Conservation (phyloP, 2,113 vertebrate species). For the Osmerus mordax region DNA sequence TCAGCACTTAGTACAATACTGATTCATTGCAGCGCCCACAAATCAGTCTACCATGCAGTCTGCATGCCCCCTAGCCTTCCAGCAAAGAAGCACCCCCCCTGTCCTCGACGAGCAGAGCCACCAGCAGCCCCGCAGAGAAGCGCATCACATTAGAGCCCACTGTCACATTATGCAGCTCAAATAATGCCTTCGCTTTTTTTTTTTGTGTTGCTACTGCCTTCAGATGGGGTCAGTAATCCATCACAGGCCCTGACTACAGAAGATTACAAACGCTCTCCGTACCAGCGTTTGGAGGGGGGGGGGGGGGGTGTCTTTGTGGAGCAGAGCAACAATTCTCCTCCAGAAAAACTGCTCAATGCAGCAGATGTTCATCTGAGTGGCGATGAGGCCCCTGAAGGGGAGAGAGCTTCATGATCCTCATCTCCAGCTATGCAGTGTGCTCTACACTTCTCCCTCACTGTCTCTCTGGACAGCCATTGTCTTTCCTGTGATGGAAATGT, state of each 20-base stretch:
- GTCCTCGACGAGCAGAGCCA: slow-evolving; percentile 43
- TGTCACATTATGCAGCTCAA: neutral
- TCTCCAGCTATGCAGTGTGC: slow-evolving; percentile 55
- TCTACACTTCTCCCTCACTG: slow-evolving; percentile 29
- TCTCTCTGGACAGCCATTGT: neutral
- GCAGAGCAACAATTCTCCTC: slow-evolving; percentile 38
- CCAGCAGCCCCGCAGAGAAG: slow-evolving; percentile 30
- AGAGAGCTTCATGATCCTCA: slow-evolving; percentile 68
- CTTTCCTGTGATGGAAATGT: neutral
- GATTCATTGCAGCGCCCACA: slow-evolving; percentile 65
- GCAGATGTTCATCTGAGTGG: slow-evolving; percentile 63
- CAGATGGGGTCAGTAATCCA: neutral
- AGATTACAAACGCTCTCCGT: neutral
- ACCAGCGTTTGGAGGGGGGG: slow-evolving; percentile 26
- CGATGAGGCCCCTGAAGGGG: slow-evolving; percentile 65
- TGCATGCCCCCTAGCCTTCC: slow-evolving; percentile 30
- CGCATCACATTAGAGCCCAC: slow-evolving; percentile 23
- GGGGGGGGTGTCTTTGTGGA: slow-evolving; percentile 30
- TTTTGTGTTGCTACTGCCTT: no score
- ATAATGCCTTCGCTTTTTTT: neutral
- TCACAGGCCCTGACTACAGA: slow-evolving; percentile 6
- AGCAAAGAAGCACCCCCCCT: slow-evolving; percentile 44
- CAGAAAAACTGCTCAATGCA: slow-evolving; percentile 43
- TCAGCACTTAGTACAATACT: slow-evolving; percentile 67
- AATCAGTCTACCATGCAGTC: slow-evolving; percentile 60